These are phyloP conservation scores for Neodontobutis hainanensis DNA, from an alignment of 2,113 vertebrate genomes.

Conservation along the genomic window DNA sequence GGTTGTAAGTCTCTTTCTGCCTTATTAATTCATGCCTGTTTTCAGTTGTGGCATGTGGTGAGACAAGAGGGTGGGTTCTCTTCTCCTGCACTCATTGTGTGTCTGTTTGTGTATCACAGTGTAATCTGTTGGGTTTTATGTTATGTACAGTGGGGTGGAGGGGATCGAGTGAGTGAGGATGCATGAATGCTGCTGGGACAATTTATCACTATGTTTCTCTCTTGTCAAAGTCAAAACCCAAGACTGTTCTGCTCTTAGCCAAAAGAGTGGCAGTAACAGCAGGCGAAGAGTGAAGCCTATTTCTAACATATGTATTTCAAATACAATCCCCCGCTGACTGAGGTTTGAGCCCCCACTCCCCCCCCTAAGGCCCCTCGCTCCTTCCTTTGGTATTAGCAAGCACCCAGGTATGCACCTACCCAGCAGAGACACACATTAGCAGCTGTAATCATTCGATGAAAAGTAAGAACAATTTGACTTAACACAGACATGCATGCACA, in stretches of 20 bases:
- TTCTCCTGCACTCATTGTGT: slow-evolving; percentile 54
- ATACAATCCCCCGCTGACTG: slow-evolving; percentile 60
- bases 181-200: slow-evolving; percentile 64
- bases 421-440: slow-evolving; percentile 67
- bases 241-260: slow-evolving; percentile 52
- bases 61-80: slow-evolving; percentile 46
- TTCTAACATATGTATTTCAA: slow-evolving; percentile 71
- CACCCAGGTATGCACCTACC: slow-evolving; percentile 53
- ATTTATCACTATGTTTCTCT: slow-evolving; percentile 74
- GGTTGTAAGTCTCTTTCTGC: slow-evolving; percentile 18
- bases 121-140: slow-evolving; percentile 53
- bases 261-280: slow-evolving; percentile 57
- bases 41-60: slow-evolving; percentile 45
- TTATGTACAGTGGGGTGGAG: slow-evolving; percentile 16
- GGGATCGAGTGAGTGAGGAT: slow-evolving; percentile 10
- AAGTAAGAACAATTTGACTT: slow-evolving; percentile 74
- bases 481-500: slow-evolving; percentile 34
- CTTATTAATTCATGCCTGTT: slow-evolving; percentile 49
- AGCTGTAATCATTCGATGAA: slow-evolving; percentile 67
- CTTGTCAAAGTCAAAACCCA: slow-evolving; percentile 67
- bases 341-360: slow-evolving; percentile 59
- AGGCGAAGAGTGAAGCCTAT: slow-evolving; percentile 59
- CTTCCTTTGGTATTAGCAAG: slow-evolving; percentile 52
- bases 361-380: slow-evolving; percentile 63
- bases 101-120: slow-evolving; percentile 55